phyloP scores from a whole-genome alignment of 2,888 invertebrate species.

The Barypeithes pellucidus region DNA sequence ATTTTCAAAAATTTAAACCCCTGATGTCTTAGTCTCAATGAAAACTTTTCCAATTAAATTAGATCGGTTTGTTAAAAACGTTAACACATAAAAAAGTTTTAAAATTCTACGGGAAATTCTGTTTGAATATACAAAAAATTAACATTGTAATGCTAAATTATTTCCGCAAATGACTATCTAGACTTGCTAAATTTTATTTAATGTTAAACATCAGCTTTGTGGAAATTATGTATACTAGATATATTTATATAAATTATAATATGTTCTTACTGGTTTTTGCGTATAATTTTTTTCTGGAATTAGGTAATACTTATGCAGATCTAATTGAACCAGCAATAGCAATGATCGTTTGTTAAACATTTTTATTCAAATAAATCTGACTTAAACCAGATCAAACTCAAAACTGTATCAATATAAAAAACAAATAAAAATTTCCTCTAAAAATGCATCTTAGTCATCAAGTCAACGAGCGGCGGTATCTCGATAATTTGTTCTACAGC shows the following conservation, averaged over 20 bases:
- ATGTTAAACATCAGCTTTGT: neutral
- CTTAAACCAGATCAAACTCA: no score
- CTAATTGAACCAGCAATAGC: no score
- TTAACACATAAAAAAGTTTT: neutral
- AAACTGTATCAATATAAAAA: no score
- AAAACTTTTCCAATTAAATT: neutral
- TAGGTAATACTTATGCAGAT: no score
- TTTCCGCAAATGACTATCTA: neutral
- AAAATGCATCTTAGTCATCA: no score
- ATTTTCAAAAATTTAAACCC: neutral
- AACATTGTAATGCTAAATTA: neutral
- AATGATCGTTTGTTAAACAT: no score
- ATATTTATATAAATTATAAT: neutral
- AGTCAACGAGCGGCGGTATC: no score
- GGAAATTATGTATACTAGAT: neutral
- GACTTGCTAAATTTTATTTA: neutral
- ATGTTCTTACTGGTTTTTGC: no score
- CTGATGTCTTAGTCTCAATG: neutral
- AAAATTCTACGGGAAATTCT: neutral
- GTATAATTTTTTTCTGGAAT: no score
- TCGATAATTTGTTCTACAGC: no score
- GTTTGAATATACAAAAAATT: slow-evolving; percentile 1
- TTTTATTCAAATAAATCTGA: no score
- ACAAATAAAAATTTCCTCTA: no score
- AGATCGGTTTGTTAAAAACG: neutral